Evolutionary conservation across 2,888 invertebrate species (phyloP).

Genomic region (Lasioglossum leucozonium): DNA sequence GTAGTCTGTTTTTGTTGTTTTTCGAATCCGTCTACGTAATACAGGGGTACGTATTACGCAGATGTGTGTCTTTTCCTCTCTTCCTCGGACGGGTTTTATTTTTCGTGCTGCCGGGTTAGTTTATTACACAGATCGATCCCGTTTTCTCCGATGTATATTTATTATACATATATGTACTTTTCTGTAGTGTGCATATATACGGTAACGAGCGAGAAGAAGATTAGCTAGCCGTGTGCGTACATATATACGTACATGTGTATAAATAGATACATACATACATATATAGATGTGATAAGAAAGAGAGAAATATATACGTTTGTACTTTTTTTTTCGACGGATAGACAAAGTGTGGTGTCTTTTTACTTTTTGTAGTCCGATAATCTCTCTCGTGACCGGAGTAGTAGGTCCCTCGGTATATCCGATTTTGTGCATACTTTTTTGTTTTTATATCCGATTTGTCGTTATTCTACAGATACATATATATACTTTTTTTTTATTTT

Average conservation of each 20-base stretch:
- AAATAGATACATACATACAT: slow-evolving; percentile 42
- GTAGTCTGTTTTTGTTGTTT: slow-evolving; percentile 29
- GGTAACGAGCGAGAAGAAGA: slow-evolving; percentile 68
- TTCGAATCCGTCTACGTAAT: slow-evolving; percentile 26
- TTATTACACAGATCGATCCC: slow-evolving; percentile 29
- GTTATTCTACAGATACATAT: slow-evolving; percentile 29
- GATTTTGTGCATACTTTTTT: slow-evolving; percentile 37
- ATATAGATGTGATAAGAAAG: slow-evolving; percentile 42
- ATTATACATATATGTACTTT: slow-evolving; percentile 40
- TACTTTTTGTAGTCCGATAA: slow-evolving; percentile 51
- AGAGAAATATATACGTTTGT: slow-evolving; percentile 31
- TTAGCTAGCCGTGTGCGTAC: slow-evolving; percentile 71
- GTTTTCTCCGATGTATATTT: slow-evolving; percentile 37
- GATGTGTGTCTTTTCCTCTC: slow-evolving; percentile 54
- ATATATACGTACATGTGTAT: slow-evolving; percentile 43
- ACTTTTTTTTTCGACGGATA: slow-evolving; percentile 38
- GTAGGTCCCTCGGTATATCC: slow-evolving; percentile 48
- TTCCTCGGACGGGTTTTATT: slow-evolving; percentile 29
- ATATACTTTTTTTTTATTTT: slow-evolving; percentile 16
- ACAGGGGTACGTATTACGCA: slow-evolving; percentile 41
- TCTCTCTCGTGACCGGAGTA: slow-evolving; percentile 52
- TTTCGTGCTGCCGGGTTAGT: slow-evolving; percentile 48
- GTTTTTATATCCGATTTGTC: slow-evolving; percentile 26
- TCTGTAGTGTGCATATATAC: slow-evolving; percentile 66
- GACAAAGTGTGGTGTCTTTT: slow-evolving; percentile 53